These are phyloP conservation scores for Parus major DNA, from an alignment of 2,113 vertebrate species.

Conservation along the genomic window DNA sequence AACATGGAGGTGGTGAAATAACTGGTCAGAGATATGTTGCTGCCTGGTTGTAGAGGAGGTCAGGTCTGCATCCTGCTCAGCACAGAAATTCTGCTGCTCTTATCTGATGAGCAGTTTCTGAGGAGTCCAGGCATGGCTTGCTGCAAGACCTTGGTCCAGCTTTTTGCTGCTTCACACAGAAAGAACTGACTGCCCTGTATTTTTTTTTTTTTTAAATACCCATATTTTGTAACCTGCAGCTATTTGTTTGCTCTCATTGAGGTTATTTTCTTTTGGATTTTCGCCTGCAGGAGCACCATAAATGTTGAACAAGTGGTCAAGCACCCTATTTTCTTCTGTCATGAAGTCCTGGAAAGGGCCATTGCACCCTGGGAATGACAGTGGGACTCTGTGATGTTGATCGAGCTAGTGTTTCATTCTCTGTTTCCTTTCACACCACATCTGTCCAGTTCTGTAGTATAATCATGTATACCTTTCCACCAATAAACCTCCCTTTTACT, in stretches of 20 bases:
- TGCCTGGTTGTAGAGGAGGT: not conserved
- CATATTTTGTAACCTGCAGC: not conserved
- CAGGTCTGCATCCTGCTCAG: not conserved
- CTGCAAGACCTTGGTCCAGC: not conserved
- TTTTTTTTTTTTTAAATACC: no score
- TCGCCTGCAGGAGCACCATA: not conserved
- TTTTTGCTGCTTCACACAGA: not conserved
- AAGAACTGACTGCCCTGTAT: not conserved
- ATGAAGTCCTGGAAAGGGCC: not conserved
- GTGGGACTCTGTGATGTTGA: accelerated
- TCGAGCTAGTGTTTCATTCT: not conserved
- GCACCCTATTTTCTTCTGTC: not conserved
- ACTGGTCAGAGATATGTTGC: not conserved
- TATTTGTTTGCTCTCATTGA: not conserved
- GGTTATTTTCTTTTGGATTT: not conserved
- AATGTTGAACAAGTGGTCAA: not conserved
- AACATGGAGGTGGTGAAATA: not conserved
- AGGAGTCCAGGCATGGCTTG: not conserved
- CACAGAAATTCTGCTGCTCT: not conserved
- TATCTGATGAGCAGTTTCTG: not conserved
- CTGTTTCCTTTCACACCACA: not conserved
- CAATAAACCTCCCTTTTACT: slow-evolving; percentile 31
- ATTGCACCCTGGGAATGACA: not conserved
- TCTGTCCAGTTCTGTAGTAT: not conserved
- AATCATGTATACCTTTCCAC: not conserved